Conservation (phyloP, 2,113 vertebrate species). For the Zootoca vivipara region DNA sequence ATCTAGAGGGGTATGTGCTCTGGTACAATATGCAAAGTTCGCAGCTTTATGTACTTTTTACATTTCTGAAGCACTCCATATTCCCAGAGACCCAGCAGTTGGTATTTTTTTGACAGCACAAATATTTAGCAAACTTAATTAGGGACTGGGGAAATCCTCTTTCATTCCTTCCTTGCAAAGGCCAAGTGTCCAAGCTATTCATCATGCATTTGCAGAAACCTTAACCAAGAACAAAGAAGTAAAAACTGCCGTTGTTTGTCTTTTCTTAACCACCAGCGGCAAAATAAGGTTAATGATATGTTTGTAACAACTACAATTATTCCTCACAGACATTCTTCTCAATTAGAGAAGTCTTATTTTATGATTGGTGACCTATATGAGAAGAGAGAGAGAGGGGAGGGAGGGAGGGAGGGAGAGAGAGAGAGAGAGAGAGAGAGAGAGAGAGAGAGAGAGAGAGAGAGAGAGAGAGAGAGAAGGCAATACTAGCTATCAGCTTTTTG, state of each 20-base stretch:
- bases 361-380: conserved; percentile 20
- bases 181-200: not conserved
- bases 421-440: not conserved
- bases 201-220: not conserved
- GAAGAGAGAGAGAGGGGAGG: not conserved
- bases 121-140: conserved; percentile 10
- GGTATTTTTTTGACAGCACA: conserved; percentile 29
- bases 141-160: conserved; percentile 13
- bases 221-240: conserved; percentile 25
- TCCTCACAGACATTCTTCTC: not conserved
- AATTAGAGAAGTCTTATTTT: conserved; percentile 27
- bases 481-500: conserved; percentile 36
- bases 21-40: not conserved
- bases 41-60: not conserved
- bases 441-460: no score
- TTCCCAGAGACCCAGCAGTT: rapidly evolving
- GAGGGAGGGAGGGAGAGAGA: no score
- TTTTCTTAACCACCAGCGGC: conserved; percentile 33
- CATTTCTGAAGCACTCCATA: not conserved
- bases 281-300: conserved; percentile 45
- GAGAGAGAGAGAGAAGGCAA: not conserved
- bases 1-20: not conserved
- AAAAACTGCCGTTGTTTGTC: conserved; percentile 38
- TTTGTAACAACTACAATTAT: conserved; percentile 36
- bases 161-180: conserved; percentile 35